Evolutionary conservation across 2,888 invertebrate genomes (phyloP), one percentile per base, ranked within the genome.

Genomic region (Chromoteleia sp.): DNA sequence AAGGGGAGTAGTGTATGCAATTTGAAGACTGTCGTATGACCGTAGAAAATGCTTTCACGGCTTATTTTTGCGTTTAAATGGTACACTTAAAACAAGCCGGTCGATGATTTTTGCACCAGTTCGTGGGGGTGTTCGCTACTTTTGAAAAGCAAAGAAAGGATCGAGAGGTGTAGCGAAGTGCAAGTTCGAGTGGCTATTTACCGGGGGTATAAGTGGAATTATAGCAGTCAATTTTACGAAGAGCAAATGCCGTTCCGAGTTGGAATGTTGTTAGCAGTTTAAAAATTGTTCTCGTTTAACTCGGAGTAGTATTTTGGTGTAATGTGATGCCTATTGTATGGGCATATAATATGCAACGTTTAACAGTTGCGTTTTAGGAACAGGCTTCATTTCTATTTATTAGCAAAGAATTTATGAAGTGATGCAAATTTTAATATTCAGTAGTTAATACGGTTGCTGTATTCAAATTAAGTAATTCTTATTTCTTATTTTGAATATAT

Each of bases 141-240:
- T 59, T 63, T 73, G 50, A 1, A 65, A 56, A 36, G 63, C 65
- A 74, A 74, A 74, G 65, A 65, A 74, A 65, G 56, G 56, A 74
- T 56, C 33, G n/a, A 7, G 12, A 71, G 65, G 41, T 52, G 76
- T 59, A 52, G 15, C 52, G 29, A 48, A 50, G 25, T 19, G 29
- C 7, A 58, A 36, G 33, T 21, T 50, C 15, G 8, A 74, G 43
- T 63, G 39, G 14, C 17, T 33, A 19, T 54, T 54, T 74, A 36
- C 43, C 15, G 43, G 4, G n/a, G 19, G 12, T 68, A 59, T 76
- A 30, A 50, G 59, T 17, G 36, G 41, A 59, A 59, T 76, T 59
- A 68, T 68, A 41, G 19, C 29, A 7, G 68, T 76, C 59, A 52
- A 67, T 76, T 67, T 67, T 68, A 19, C n/a, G 54, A 71, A 61